Conservation (phyloP, 1,140 invertebrate species). For the Latrodectus geometricus region DNA sequence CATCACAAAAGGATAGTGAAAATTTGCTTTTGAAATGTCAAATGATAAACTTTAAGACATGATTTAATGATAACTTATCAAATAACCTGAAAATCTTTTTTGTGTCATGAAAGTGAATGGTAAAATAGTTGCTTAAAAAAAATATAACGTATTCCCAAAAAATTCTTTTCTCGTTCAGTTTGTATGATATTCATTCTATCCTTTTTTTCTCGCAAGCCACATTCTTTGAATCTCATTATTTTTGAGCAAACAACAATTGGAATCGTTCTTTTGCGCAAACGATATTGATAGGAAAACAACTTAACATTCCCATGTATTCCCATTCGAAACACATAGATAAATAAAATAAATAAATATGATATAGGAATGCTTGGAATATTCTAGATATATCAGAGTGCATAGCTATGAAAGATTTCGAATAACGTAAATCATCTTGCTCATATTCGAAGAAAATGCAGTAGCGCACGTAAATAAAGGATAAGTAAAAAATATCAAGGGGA, state of each 20-base stretch:
- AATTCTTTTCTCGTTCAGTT: too few species aligned
- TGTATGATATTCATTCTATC: too few species aligned
- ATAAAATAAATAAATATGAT: too few species aligned
- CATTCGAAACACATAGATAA: slow-evolving; percentile 32
- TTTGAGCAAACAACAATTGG: slow-evolving; percentile 30
- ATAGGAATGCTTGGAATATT: neutral
- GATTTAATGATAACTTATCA: too few species aligned
- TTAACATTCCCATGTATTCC: slow-evolving; percentile 24
- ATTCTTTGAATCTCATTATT: slow-evolving; percentile 37
- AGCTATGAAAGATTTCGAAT: slow-evolving; percentile 35
- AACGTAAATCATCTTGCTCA: slow-evolving; percentile 41
- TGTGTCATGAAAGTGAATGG: too few species aligned
- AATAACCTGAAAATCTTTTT: too few species aligned
- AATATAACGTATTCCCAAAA: too few species aligned
- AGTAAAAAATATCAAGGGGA: slow-evolving; percentile 13
- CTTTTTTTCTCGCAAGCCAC: neutral
- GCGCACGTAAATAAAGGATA: slow-evolving; percentile 27
- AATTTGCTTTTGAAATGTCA: too few species aligned
- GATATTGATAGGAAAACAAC: slow-evolving; percentile 12
- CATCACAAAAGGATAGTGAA: too few species aligned
- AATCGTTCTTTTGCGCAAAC: slow-evolving; percentile 18
- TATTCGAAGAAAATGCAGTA: slow-evolving; percentile 5
- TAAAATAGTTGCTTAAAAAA: too few species aligned
- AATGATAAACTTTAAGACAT: too few species aligned
- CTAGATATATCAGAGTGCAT: neutral